Evolutionary conservation across 2,797 vertebrate species (phyloP).

Genomic region (Microctenopoma stevenorrisi): DNA sequence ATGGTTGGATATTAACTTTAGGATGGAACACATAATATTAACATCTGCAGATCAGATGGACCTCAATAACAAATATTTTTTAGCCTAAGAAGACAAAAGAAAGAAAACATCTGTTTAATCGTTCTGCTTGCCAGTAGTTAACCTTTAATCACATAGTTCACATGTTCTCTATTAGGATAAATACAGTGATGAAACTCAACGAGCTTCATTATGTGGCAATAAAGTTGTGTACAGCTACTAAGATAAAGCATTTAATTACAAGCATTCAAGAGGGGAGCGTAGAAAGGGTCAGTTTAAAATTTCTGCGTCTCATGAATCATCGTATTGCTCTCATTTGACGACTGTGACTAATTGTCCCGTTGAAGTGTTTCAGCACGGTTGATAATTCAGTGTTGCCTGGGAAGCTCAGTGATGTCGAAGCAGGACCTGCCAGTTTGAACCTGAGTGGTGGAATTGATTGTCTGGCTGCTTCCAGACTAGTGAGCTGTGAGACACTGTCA

Average conservation of each 20-base stretch:
- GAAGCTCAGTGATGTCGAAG: conserved; percentile 32
- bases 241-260: neutral
- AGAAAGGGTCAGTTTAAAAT: neutral
- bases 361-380: conserved; percentile 12
- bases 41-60: neutral
- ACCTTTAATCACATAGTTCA: neutral
- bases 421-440: conserved; percentile 46
- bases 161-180: neutral
- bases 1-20: neutral
- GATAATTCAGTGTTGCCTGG: conserved; percentile 27
- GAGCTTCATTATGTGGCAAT: neutral
- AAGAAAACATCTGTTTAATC: no score
- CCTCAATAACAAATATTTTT: neutral
- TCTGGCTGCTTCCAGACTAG: conserved; percentile 69
- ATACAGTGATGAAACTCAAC: neutral
- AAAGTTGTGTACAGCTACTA: neutral
- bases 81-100: neutral
- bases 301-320: neutral
- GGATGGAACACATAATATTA: neutral
- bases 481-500: conserved; percentile 62
- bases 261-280: neutral
- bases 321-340: conserved; percentile 14
- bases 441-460: conserved; percentile 69
- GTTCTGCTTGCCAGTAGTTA: no score
- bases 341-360: conserved; percentile 9